These are phyloP conservation scores for Galaxias olidus DNA, from an alignment of 2,797 vertebrate species.

Conservation along the genomic window DNA sequence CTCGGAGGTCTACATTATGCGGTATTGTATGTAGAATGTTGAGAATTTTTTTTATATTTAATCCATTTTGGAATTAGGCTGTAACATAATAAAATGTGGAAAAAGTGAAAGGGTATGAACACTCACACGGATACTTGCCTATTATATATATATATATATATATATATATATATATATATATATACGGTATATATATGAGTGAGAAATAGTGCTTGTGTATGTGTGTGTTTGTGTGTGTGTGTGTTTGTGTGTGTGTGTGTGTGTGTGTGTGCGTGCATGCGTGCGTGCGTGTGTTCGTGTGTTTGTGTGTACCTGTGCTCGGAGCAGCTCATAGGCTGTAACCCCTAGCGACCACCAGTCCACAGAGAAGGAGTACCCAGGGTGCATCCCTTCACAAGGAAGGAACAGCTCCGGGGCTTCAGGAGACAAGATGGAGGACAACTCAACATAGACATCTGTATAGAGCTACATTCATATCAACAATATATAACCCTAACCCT, in stretches of 20 bases:
- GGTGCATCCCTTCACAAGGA: constrained; percentile 77
- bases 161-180: no score
- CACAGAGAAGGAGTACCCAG: constrained; percentile 89
- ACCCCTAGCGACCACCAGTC: constrained; percentile 99
- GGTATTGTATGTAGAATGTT: no score
- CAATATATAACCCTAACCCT: no score
- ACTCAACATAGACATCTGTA: neutral
- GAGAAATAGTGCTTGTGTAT: neutral
- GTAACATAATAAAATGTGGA: no score
- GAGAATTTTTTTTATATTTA: no score
- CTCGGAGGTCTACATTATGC: no score
- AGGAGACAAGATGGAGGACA: constrained; percentile 15
- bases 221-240: neutral
- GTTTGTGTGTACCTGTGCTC: constrained; percentile 82
- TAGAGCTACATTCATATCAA: no score
- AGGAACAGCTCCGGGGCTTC: constrained; percentile 95
- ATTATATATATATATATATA: no score
- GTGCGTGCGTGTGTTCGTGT: neutral
- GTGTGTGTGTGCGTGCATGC: neutral
- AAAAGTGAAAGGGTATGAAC: no score
- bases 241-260: constrained; percentile 7
- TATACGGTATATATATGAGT: no score
- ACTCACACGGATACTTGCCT: no score
- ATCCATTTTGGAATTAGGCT: no score
- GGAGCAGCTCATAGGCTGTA: constrained; percentile 92